Conservation (phyloP, 2,888 invertebrate species). For the Strigamia crassipes region DNA sequence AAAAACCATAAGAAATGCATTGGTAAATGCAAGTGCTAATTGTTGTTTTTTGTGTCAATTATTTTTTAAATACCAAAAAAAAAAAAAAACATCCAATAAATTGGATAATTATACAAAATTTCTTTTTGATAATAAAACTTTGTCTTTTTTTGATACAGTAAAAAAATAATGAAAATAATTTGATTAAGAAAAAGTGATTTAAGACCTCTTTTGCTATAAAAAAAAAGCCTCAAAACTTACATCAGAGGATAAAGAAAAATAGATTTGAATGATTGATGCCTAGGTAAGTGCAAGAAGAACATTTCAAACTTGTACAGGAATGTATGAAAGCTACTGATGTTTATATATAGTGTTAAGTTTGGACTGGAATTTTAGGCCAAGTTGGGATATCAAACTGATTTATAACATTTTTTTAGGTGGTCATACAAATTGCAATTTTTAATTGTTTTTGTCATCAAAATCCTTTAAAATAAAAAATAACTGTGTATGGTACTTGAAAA, state of each 20-base stretch:
- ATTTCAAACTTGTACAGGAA: neutral
- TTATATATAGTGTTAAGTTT: neutral
- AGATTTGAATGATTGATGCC: neutral
- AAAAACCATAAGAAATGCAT: neutral
- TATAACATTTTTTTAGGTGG: constrained; percentile 15
- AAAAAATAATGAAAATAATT: neutral
- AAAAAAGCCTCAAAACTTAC: neutral
- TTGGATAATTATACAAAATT: neutral
- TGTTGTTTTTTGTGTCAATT: constrained; percentile 12
- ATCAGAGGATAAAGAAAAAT: neutral
- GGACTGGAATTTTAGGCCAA: neutral
- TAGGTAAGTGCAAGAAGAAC: constrained; percentile 7
- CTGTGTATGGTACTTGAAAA: constrained; percentile 7
- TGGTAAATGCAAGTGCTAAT: constrained; percentile 16
- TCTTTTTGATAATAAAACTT: neutral
- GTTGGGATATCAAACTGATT: constrained; percentile 2
- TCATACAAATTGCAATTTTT: constrained; percentile 11
- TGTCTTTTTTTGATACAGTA: constrained; percentile 20
- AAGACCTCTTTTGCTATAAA: neutral
- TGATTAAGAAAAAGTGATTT: neutral
- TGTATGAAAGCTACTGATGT: neutral
- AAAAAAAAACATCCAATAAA: neutral
- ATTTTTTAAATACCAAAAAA: neutral
- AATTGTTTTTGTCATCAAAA: constrained; percentile 20
- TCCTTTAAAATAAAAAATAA: constrained; percentile 29